Base-by-base conservation (phyloP, 1,140 invertebrate genomes). In the Capitella teleta region DNA sequence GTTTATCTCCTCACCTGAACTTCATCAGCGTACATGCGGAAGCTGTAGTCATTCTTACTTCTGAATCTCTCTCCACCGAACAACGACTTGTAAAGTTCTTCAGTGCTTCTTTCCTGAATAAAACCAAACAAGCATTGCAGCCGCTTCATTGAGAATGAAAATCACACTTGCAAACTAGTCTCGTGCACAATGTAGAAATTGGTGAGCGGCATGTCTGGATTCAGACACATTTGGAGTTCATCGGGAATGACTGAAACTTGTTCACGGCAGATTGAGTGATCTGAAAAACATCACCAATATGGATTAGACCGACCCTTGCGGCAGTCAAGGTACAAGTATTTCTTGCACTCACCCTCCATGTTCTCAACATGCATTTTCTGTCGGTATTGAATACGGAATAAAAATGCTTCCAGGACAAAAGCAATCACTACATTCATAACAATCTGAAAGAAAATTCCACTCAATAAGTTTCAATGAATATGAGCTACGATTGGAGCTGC, bases 391-490 rank as follows among this genome's bases (percentile, higher is more conserved):
- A 90, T 91, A 46, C 86, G 77, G 70, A 93, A 93, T 38, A 88
- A 72, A 70, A 92, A 91, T 16, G 87, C 85, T 71, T 91, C 87
- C 46, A 93, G 71, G 36, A 93, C 86, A 61, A 86, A 89, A 2
- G 87, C 87, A 19, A 92, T 85, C 28, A 92, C 85, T 49, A 93
- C 88, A 1, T 86, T 90, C 59, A 93, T 76, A 5, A 93, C 86
- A 51, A 91, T 62, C 69, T 73, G 45, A 16, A 59, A 54, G 23
- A 40, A 32, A 43, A 45, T 32, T 55, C n/a, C 32, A 49, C 6
- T 24, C 16, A 43, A n/a, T 18, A 21, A 49, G 5, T 14, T n/a
- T 38, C 3, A 6, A 14, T 2, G n/a, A 40, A 21, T 49, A 40
- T 24, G 5, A 25, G 8, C 12, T 18, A 14, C 14, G 14, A 5